These are phyloP conservation scores for Limnephilus rhombicus DNA, from an alignment of 2,888 invertebrate species.

Conservation along the genomic window DNA sequence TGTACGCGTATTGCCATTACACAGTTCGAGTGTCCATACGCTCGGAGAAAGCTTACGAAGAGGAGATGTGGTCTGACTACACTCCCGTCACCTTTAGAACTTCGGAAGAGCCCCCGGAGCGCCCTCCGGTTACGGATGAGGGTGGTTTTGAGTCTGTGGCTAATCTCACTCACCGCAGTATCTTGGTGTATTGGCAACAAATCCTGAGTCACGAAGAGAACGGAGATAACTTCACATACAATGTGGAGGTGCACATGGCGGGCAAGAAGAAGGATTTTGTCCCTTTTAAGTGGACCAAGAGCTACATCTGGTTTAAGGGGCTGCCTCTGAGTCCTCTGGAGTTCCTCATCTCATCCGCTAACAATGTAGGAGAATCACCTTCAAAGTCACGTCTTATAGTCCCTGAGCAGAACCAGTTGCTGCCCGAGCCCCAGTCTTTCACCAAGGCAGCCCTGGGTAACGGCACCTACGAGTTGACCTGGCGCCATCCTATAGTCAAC, in stretches of 20 bases:
- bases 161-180: conserved; percentile 77
- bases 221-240: conserved; percentile 86
- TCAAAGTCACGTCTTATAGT: conserved; percentile 80
- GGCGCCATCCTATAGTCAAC: conserved; percentile 80
- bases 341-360: conserved; percentile 80
- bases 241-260: conserved; percentile 75
- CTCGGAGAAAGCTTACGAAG: conserved; percentile 76
- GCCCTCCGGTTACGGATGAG: conserved; percentile 83
- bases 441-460: conserved; percentile 86
- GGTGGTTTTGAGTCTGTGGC: conserved; percentile 85
- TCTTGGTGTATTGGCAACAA: conserved; percentile 89
- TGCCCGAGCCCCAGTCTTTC: conserved; percentile 78
- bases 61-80: conserved; percentile 83
- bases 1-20: conserved; percentile 84
- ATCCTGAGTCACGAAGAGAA: conserved; percentile 83
- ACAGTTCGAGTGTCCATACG: conserved; percentile 85
- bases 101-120: conserved; percentile 78
- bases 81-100: conserved; percentile 81
- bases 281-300: conserved; percentile 66
- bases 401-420: conserved; percentile 76
- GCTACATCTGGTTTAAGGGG: conserved; percentile 80
- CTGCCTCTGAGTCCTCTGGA: conserved; percentile 73
- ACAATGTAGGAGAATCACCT: conserved; percentile 79
- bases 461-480: conserved; percentile 85
- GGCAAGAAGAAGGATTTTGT: conserved; percentile 72